Percentiles rank a stretch among this genome's conserved stretches.
phyloP scores from a whole-genome alignment of 2,797 vertebrate genomes.

The Champsocephalus esox region DNA sequence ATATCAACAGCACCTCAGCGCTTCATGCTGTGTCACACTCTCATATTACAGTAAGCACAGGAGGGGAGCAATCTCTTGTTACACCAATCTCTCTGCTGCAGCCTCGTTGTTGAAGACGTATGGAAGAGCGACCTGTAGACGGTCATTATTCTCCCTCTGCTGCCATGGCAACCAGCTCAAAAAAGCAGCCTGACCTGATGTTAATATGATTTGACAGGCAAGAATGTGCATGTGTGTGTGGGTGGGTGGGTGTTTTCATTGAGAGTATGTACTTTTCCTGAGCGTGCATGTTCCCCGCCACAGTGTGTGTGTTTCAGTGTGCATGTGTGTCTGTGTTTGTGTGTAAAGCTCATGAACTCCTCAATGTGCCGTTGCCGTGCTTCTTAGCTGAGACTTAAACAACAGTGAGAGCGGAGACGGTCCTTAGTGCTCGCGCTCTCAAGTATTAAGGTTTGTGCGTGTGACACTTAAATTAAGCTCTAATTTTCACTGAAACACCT shows the following conservation, averaged over 20 bases:
- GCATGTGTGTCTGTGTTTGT: slow-evolving; percentile 37
- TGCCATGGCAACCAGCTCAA: slow-evolving; percentile 81
- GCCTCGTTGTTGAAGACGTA: slow-evolving; percentile 60
- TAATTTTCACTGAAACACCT: slow-evolving; percentile 4
- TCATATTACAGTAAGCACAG: slow-evolving; percentile 38
- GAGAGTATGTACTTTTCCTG: slow-evolving; percentile 47
- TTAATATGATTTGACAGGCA: slow-evolving; percentile 80
- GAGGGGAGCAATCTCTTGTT: slow-evolving; percentile 36
- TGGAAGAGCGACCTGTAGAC: slow-evolving; percentile 52
- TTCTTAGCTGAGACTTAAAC: slow-evolving; percentile 60
- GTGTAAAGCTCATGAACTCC: slow-evolving; percentile 74
- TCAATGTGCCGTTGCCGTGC: slow-evolving; percentile 63
- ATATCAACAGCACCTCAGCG: slow-evolving; percentile 26
- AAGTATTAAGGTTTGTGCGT: slow-evolving; percentile 16
- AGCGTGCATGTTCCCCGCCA: slow-evolving; percentile 26
- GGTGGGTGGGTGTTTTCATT: slow-evolving; percentile 39
- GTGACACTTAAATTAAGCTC: slow-evolving; percentile 29
- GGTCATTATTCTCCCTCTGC: slow-evolving; percentile 68
- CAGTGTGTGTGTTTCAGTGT: slow-evolving; percentile 32
- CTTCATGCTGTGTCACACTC: slow-evolving; percentile 27
- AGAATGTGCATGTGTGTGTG: slow-evolving; percentile 53
- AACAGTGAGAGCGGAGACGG: slow-evolving; percentile 44
- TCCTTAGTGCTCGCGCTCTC: slow-evolving; percentile 25
- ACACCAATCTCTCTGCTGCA: slow-evolving; percentile 55
- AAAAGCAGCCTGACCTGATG: slow-evolving; percentile 73